These are phyloP conservation scores for Sebastes aleutianus DNA, from an alignment of 2,797 vertebrate genomes.

Conservation along the genomic window DNA sequence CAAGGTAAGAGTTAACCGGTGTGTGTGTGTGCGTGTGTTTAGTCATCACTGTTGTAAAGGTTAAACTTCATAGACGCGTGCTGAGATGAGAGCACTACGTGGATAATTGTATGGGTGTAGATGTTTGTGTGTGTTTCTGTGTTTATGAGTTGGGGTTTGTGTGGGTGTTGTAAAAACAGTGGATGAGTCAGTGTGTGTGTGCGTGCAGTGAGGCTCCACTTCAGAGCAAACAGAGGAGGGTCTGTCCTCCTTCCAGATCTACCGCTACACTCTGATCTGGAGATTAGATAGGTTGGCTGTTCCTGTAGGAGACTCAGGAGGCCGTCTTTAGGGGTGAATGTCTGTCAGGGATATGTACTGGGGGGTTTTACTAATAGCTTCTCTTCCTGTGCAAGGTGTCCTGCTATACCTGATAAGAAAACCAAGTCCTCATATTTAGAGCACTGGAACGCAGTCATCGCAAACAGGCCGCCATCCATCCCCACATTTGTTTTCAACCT, in stretches of 20 bases:
- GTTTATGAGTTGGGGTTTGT: slow-evolving; percentile 45
- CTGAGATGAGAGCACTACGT: slow-evolving; percentile 21
- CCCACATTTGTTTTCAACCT: not conserved
- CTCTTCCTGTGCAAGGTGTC: slow-evolving; percentile 18
- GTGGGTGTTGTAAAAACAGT: slow-evolving; percentile 59
- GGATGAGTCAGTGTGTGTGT: slow-evolving; percentile 30
- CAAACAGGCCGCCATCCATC: not conserved
- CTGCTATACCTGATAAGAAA: not conserved
- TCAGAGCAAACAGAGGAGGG: slow-evolving; percentile 57
- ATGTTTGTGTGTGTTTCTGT: slow-evolving; percentile 41
- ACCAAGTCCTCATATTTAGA: not conserved
- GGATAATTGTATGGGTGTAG: slow-evolving; percentile 41
- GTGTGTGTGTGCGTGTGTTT: not conserved
- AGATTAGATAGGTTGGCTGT: slow-evolving; percentile 55
- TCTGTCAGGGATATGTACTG: slow-evolving; percentile 14
- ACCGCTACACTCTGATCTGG: slow-evolving; percentile 43
- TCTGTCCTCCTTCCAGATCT: slow-evolving; percentile 56
- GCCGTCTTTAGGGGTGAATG: slow-evolving; percentile 17
- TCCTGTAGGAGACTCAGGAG: slow-evolving; percentile 34
- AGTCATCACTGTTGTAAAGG: not conserved
- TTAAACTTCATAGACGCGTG: not conserved
- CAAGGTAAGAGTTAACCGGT: slow-evolving; percentile 82
- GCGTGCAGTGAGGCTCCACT: slow-evolving; percentile 26
- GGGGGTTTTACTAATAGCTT: slow-evolving; percentile 3
- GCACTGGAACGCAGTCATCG: not conserved